Evolutionary conservation across 2,888 invertebrate genomes (phyloP).

Genomic region (Autographa gamma): DNA sequence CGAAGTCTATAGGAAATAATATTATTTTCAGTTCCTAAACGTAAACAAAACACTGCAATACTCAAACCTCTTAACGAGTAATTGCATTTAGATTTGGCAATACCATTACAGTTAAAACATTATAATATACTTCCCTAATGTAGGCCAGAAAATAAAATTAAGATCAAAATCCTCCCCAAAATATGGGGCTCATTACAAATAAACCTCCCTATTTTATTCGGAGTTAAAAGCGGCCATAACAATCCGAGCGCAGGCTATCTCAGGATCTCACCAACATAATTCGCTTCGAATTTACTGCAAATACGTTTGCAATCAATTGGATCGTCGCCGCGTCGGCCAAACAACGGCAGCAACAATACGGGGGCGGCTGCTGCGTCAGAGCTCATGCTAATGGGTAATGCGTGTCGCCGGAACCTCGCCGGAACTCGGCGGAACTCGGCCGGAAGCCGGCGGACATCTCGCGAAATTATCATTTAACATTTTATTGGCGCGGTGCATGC

Average conservation of each 20-base stretch:
- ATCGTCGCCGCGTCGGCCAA: slow-evolving; percentile 51
- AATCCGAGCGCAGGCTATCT: slow-evolving; percentile 20
- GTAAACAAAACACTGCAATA: not conserved
- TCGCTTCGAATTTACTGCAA: slow-evolving; percentile 55
- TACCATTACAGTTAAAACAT: not conserved
- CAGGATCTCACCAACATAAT: slow-evolving; percentile 33
- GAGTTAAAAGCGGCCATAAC: slow-evolving; percentile 11
- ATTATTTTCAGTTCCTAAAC: not conserved
- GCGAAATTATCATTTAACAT: slow-evolving; percentile 86
- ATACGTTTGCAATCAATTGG: slow-evolving; percentile 60
- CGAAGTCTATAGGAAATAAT: not conserved
- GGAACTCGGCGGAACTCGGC: too few species aligned
- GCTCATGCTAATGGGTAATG: slow-evolving; percentile 86
- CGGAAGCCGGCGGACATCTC: slow-evolving; percentile 84
- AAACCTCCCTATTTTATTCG: slow-evolving; percentile 10
- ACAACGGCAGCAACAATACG: slow-evolving; percentile 58
- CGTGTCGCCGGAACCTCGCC: slow-evolving; percentile 84
- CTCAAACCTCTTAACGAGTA: not conserved
- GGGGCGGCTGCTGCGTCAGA: slow-evolving; percentile 81
- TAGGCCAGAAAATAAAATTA: slow-evolving; percentile 8
- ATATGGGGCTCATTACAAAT: slow-evolving; percentile 12
- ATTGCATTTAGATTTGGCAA: not conserved
- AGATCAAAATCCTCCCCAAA: slow-evolving; percentile 10
- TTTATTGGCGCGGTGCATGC: slow-evolving; percentile 75
- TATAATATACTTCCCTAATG: slow-evolving; percentile 3